Evolutionary conservation across 2,888 invertebrate genomes (phyloP).

Genomic region (Xiphydria camelus): DNA sequence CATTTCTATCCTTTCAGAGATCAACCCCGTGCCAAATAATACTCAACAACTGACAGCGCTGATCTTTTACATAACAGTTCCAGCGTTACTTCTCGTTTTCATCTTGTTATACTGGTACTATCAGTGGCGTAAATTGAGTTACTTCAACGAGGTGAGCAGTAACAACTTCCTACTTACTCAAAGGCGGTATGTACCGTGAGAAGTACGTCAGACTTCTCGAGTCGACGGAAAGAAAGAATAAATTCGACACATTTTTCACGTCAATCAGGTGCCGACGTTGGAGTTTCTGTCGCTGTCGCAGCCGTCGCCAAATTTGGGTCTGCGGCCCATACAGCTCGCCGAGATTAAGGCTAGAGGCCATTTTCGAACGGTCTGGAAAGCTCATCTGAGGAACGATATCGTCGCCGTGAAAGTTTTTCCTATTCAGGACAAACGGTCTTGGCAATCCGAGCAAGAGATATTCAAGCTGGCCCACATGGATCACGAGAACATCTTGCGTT

Average conservation of each 20-base stretch:
- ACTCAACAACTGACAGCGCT: slow-evolving; percentile 49
- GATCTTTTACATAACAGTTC: slow-evolving; percentile 48
- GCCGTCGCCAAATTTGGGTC: slow-evolving; percentile 67
- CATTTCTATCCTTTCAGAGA: slow-evolving; percentile 44
- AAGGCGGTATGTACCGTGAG: not conserved
- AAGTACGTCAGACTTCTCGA: too few relatives aligned
- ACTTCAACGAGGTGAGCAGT: slow-evolving; percentile 70
- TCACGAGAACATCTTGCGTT: slow-evolving; percentile 83
- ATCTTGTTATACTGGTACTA: slow-evolving; percentile 65
- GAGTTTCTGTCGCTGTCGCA: slow-evolving; percentile 71
- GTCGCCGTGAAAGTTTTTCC: slow-evolving; percentile 95
- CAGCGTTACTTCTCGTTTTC: slow-evolving; percentile 42
- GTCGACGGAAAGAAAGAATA: too few relatives aligned
- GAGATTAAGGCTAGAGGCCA: slow-evolving; percentile 86
- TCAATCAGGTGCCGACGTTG: slow-evolving; percentile 68
- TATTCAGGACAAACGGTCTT: slow-evolving; percentile 85
- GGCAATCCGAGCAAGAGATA: slow-evolving; percentile 88
- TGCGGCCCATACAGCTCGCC: slow-evolving; percentile 73
- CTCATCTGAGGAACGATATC: slow-evolving; percentile 70
- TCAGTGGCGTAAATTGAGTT: slow-evolving; percentile 70
- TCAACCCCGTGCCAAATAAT: slow-evolving; percentile 45
- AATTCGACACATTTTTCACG: too few relatives aligned
- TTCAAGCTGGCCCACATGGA: slow-evolving; percentile 85
- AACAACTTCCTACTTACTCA: too few relatives aligned
- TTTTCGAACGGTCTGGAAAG: slow-evolving; percentile 91